Base-by-base conservation (phyloP, 2,113 vertebrate species). In the Cheilinus undulatus region DNA sequence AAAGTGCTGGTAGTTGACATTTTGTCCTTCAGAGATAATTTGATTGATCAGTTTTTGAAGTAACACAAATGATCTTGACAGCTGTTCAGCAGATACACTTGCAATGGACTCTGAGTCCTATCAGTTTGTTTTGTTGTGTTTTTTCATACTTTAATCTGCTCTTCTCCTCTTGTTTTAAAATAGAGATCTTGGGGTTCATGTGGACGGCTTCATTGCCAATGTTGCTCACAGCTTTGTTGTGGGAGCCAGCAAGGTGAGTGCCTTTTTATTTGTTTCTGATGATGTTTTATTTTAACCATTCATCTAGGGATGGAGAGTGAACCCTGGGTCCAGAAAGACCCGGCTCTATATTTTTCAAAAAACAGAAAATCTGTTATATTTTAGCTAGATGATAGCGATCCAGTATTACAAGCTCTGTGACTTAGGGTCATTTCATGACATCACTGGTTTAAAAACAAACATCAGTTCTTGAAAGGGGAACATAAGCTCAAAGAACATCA, bases 191-290 rank as follows among this genome's bases (percentile, higher is more conserved):
- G 97, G 97, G 22, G 97, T 97, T 76, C 96, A 98, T 2, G 96
- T 98, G 27, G 96, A 98, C 36, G 97, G 96, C 78, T 98, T 98
- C 90, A 97, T 98, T 52, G 94, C 96, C 3, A 99, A 97, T 23
- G 94, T 97, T 75, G 97, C 97, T 32, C 96, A 98, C 86, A 97
- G 95, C 88, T 96, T 98, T 77, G 92, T 96, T 43, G 90, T 97
- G 66, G 95, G 93, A 51, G 95, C 94, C 64, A 92, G 89, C 49
- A 96, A 97, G 96, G 97, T 96, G 70, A 92, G 60, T 6, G 2
- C 0, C 5, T 12, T 6, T 46, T 17, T 17, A 15, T 8, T 8
- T 8, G 10, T 54, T 8, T 7, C 1, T 19, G 45, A 51, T 6
- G 3, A 7, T 3, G n/a, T 11, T 51, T 19, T 24, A 8, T 10